Evolutionary conservation across 2,797 vertebrate genomes (phyloP).

Genomic region (Malacoctenus gilli): DNA sequence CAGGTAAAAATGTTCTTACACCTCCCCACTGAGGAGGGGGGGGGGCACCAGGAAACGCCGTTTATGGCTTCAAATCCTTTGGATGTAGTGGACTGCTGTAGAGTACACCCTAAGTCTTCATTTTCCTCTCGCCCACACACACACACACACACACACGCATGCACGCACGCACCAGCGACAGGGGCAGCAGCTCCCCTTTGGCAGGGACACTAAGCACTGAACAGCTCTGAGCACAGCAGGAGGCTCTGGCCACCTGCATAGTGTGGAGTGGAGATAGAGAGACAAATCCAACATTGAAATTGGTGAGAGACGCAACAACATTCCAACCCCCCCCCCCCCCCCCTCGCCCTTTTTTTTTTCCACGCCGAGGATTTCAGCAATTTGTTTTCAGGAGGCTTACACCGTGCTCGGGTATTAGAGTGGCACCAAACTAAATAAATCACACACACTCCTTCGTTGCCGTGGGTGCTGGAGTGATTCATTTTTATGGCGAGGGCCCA

Average conservation of each 20-base stretch:
- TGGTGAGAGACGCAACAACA: constrained; percentile 47
- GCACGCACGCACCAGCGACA: constrained; percentile 27
- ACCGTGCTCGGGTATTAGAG: constrained; percentile 32
- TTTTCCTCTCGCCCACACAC: constrained; percentile 23
- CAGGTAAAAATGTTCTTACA: constrained; percentile 46
- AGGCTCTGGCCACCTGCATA: constrained; percentile 68
- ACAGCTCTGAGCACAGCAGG: constrained; percentile 70
- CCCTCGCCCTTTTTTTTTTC: constrained; percentile 46
- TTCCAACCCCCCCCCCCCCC: no score
- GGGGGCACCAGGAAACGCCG: constrained; percentile 24
- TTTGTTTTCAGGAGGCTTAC: constrained; percentile 59
- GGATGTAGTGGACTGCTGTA: constrained; percentile 44
- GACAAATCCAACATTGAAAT: constrained; percentile 59
- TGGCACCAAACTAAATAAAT: constrained; percentile 51
- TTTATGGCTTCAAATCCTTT: constrained; percentile 56
- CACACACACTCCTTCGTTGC: constrained; percentile 46
- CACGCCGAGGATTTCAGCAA: constrained; percentile 51
- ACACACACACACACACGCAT: constrained; percentile 8
- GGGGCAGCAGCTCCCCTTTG: constrained; percentile 63
- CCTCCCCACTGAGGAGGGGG: constrained; percentile 46
- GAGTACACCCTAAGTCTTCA: constrained; percentile 52
- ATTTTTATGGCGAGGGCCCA: constrained; percentile 42
- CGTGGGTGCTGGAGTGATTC: constrained; percentile 34
- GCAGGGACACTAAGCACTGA: constrained; percentile 69
- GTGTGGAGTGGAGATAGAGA: constrained; percentile 61